A percentile compares a stretch with the other conserved stretches of the same genome.
Evolutionary conservation across 1,140 invertebrate species (phyloP).

Genomic region (Drosophila gunungcola): DNA sequence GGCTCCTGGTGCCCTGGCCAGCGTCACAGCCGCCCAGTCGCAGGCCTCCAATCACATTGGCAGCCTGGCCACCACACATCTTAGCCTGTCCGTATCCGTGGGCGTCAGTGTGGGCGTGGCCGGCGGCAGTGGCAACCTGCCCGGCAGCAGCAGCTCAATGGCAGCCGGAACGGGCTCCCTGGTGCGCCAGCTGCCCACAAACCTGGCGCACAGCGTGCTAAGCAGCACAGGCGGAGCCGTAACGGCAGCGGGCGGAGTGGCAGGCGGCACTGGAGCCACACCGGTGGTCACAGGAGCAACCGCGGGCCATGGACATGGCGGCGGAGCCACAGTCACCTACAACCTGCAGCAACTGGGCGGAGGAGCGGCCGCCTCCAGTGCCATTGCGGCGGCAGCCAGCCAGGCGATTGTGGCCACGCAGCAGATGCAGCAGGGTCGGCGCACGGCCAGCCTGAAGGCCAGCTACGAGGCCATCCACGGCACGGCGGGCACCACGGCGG

Average conservation of each 20-base stretch:
- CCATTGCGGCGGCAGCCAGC: constrained; percentile 97
- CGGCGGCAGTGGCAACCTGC: constrained; percentile 6
- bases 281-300: constrained; percentile 14
- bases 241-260: constrained; percentile 14
- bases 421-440: constrained; percentile 97
- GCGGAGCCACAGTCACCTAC: constrained; percentile 61
- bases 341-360: constrained; percentile 87
- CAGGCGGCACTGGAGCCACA: neutral
- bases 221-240: constrained; percentile 15
- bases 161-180: constrained; percentile 20
- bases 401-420: constrained; percentile 98
- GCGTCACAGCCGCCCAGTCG: constrained; percentile 7
- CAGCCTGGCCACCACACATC: constrained; percentile 34
- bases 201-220: constrained; percentile 42
- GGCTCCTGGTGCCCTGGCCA: constrained; percentile 3
- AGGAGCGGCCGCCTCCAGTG: constrained; percentile 88
- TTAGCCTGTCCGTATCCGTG: constrained; percentile 37
- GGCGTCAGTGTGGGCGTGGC: constrained; percentile 29
- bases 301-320: constrained; percentile 22
- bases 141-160: constrained; percentile 7
- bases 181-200: constrained; percentile 57
- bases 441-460: constrained; percentile 97
- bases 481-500: constrained; percentile 86
- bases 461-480: constrained; percentile 94
- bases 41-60: constrained; percentile 20